phyloP scores from a whole-genome alignment of 2,797 vertebrate species.

The Etheostoma nigrum region DNA sequence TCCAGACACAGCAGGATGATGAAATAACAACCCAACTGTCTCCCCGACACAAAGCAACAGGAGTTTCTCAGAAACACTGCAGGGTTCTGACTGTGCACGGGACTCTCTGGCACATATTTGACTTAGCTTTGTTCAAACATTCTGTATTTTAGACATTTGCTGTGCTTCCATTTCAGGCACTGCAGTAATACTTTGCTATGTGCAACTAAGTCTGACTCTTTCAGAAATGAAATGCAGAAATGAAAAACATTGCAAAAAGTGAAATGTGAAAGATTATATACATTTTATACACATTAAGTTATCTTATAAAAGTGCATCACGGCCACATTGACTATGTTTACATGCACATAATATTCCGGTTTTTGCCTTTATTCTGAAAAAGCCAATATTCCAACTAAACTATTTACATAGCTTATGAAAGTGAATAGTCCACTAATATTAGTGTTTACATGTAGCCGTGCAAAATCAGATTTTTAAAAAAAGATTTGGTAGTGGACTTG shows the following conservation, averaged over 20 bases:
- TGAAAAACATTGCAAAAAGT: slow-evolving; percentile 11
- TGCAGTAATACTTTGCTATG: slow-evolving; percentile 6
- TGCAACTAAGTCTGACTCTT: slow-evolving; percentile 15
- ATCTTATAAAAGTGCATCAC: neutral
- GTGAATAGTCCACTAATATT: too few relatives aligned
- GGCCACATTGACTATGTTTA: neutral
- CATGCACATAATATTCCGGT: too few relatives aligned
- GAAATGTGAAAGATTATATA: slow-evolving; percentile 2
- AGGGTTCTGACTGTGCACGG: slow-evolving; percentile 29
- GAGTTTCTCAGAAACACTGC: slow-evolving; percentile 37
- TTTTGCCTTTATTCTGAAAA: too few relatives aligned
- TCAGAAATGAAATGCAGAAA: slow-evolving; percentile 8
- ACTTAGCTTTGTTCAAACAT: slow-evolving; percentile 54
- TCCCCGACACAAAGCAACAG: slow-evolving; percentile 24
- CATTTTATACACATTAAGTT: neutral
- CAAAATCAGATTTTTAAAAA: too few relatives aligned
- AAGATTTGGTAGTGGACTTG: too few relatives aligned
- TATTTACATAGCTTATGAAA: too few relatives aligned
- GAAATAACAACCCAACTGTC: slow-evolving; percentile 15
- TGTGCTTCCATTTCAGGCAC: slow-evolving; percentile 31
- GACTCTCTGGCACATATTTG: slow-evolving; percentile 42
- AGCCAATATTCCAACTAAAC: too few relatives aligned
- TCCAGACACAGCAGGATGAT: slow-evolving; percentile 23
- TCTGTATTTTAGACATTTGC: slow-evolving; percentile 27
- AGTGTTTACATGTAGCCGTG: too few relatives aligned